Base-by-base conservation (phyloP, 1,140 invertebrate genomes). In the Dendroctonus ponderosae region DNA sequence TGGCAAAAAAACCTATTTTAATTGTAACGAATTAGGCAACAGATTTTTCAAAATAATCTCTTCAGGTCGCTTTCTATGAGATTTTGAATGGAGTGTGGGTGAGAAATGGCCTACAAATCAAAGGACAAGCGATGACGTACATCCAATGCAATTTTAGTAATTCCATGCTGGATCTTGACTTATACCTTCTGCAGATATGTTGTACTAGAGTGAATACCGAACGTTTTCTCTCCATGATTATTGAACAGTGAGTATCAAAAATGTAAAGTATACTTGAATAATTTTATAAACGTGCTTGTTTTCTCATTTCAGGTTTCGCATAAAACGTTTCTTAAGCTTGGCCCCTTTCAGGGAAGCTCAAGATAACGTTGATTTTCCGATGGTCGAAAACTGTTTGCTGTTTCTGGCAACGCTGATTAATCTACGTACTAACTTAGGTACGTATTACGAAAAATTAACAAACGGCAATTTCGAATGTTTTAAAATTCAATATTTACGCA, bases 141-240 rank as follows among this genome's bases (percentile, higher is more conserved):
- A 94, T 98, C 70, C 96, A 98, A 79, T 96, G 93, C 66, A 97
- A 98, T 81, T 98, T 98, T 81, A 97, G 94, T 81, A 97, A 97
- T 80, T 97, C 95, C 2, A 97, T 98, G 92, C 92, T 96, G 0
- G 96, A 98, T 81, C 92, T 96, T 73, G 96, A 98, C 83, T 82
- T 98, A 44, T 98, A 94, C 82, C 86, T 98, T 52, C 78, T 97
- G 60, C 94, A 96, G 86, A 86, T 98, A 14, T 96, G 94, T 81
- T 92, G 93, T 43, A 93, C 91, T 3, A 89, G 93, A 75, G 81
- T 98, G 63, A 88, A 90, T 62, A 86, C 93, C 5, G 90, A 94
- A 75, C 85, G 88, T 67, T 97, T 97, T 79, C 78, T 98, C 7
- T 86, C 89, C 69, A 93, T 90, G 66, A 87, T 95, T 37, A 87